A percentile compares a stretch with the other conserved stretches of the same genome.
Evolutionary conservation across 2,113 vertebrate genomes (phyloP).

Genomic region (Ceyx margarethae): DNA sequence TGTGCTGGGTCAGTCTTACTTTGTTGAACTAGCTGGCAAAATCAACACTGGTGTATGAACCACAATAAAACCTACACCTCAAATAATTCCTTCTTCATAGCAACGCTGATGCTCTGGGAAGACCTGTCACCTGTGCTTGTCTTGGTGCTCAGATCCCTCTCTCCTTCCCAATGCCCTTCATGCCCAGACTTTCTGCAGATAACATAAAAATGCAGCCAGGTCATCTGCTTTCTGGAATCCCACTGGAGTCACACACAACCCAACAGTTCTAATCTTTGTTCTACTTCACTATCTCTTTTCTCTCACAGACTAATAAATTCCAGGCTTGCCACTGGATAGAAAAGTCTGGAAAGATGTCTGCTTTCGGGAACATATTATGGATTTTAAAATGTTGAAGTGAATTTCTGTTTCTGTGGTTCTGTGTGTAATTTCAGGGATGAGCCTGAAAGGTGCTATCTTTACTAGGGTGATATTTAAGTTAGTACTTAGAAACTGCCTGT

Average conservation of each 20-base stretch:
- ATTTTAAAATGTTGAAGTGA: neutral
- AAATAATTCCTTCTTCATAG: neutral
- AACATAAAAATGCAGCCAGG: neutral
- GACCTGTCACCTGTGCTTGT: neutral
- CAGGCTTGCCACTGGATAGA: neutral
- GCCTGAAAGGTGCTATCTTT: neutral
- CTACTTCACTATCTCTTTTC: neutral
- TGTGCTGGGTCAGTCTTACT: neutral
- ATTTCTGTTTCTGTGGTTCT: neutral
- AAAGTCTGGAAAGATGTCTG: neutral
- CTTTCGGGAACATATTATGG: neutral
- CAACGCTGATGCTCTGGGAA: rapidly evolving
- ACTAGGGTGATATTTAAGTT: neutral
- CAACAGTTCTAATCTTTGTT: neutral
- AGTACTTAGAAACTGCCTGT: neutral
- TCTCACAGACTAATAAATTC: neutral
- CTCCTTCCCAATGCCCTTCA: neutral
- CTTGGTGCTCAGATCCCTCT: neutral
- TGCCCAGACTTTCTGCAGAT: neutral
- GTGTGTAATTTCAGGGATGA: neutral
- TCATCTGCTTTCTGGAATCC: neutral
- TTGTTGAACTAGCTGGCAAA: neutral
- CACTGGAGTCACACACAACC: neutral
- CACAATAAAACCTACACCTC: neutral
- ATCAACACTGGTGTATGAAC: neutral